phyloP scores from a whole-genome alignment of 1,140 invertebrate species.

The Neuroterus valhalla region DNA sequence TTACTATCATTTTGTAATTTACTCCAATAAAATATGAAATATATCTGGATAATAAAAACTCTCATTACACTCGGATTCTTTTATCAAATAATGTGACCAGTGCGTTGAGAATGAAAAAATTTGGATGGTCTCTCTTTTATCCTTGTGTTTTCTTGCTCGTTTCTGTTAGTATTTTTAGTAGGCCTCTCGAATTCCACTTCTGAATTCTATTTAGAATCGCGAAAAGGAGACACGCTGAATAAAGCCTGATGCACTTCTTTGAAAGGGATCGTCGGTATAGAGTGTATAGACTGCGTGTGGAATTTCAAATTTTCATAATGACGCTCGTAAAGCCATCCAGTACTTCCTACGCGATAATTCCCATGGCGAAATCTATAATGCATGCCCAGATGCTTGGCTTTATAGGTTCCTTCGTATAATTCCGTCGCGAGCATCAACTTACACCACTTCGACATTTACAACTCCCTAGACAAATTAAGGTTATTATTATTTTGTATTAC shows the following conservation, averaged over 20 bases:
- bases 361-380: conserved; percentile 29
- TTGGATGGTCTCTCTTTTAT: not conserved
- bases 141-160: not conserved
- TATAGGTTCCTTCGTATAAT: conserved; percentile 24
- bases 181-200: not conserved
- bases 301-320: conserved; percentile 31
- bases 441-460: conserved; percentile 28
- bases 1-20: too few relatives aligned
- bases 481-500: conserved; percentile 22
- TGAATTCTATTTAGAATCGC: conserved; percentile 19
- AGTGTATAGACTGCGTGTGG: conserved; percentile 21
- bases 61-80: too few relatives aligned
- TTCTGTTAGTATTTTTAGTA: conserved; percentile 7
- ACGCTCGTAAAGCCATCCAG: conserved; percentile 23
- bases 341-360: conserved; percentile 27
- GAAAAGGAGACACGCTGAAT: conserved; percentile 7
- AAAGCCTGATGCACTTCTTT: not conserved
- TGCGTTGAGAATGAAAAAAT: not conserved
- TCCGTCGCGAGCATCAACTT: conserved; percentile 22
- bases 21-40: too few relatives aligned
- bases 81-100: too few relatives aligned
- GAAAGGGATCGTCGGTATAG: conserved; percentile 19
- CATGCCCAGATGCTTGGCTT: conserved; percentile 26
- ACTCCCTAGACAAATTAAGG: conserved; percentile 13
- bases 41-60: too few relatives aligned